These are phyloP conservation scores for Rousettus leschenaultii DNA, from an alignment of 2,113 vertebrate genomes.

Conservation along the genomic window DNA sequence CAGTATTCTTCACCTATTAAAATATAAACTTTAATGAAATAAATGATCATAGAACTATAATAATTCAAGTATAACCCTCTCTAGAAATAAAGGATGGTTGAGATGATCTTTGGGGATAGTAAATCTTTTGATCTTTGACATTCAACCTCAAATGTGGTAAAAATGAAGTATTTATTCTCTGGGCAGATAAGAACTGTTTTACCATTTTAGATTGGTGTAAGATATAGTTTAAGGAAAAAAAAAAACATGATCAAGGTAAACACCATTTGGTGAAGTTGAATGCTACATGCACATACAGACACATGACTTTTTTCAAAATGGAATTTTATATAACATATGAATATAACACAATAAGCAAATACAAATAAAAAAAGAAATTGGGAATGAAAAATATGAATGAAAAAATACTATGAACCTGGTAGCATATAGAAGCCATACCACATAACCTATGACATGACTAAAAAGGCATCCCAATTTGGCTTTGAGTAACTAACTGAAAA, in stretches of 20 bases:
- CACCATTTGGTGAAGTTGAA: neutral
- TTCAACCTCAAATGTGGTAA: neutral
- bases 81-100: neutral
- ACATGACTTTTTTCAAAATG: neutral
- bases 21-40: neutral
- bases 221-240: neutral
- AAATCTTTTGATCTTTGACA: neutral
- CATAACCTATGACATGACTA: neutral
- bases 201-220: neutral
- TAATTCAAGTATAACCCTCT: neutral
- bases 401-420: neutral
- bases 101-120: neutral
- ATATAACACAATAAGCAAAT: neutral
- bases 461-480: neutral
- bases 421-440: neutral
- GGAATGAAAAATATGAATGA: neutral
- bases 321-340: neutral
- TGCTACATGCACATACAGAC: neutral
- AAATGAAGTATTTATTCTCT: neutral
- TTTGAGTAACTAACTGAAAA: neutral
- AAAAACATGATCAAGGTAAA: neutral
- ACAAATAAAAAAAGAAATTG: neutral
- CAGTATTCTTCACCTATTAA: neutral
- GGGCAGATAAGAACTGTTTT: neutral
- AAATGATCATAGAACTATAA: neutral